Evolutionary conservation across 2,113 vertebrate species (phyloP).

Genomic region (Neomonachus schauinslandi): DNA sequence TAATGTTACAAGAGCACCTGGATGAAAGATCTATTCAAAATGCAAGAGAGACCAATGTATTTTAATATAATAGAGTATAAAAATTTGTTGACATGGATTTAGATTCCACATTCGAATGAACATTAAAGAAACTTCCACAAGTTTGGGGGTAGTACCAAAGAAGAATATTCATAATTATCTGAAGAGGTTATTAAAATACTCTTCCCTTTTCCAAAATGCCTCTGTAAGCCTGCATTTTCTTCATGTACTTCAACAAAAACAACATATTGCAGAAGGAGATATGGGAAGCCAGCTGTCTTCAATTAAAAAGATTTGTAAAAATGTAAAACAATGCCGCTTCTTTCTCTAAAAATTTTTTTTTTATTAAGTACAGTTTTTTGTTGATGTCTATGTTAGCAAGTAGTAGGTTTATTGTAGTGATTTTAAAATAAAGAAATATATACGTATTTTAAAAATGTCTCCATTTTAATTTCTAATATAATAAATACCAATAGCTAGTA

Average conservation of each 20-base stretch:
- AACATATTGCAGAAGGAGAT: not conserved
- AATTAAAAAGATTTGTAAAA: conserved; percentile 1
- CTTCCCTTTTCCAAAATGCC: not conserved
- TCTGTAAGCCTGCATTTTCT: not conserved
- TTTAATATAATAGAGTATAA: not conserved
- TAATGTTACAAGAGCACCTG: not conserved
- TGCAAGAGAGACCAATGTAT: not conserved
- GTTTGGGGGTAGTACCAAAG: not conserved
- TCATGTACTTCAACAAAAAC: not conserved
- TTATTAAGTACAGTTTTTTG: conserved; percentile 10
- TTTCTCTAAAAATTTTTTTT: not conserved
- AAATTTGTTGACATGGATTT: not conserved
- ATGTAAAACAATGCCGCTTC: not conserved
- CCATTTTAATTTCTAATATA: conserved; percentile 5
- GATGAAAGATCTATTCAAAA: not conserved
- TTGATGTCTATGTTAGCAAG: not conserved
- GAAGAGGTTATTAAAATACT: not conserved
- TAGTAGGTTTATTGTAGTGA: not conserved
- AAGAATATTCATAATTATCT: not conserved
- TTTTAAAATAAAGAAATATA: not conserved
- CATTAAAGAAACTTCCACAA: not conserved
- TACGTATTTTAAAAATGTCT: not conserved
- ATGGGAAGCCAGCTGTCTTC: not conserved
- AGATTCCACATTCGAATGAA: conserved; percentile 9
- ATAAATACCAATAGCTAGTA: not conserved